Evolutionary conservation across 2,888 invertebrate genomes (phyloP).

Genomic region (Scaptomyza reducta): DNA sequence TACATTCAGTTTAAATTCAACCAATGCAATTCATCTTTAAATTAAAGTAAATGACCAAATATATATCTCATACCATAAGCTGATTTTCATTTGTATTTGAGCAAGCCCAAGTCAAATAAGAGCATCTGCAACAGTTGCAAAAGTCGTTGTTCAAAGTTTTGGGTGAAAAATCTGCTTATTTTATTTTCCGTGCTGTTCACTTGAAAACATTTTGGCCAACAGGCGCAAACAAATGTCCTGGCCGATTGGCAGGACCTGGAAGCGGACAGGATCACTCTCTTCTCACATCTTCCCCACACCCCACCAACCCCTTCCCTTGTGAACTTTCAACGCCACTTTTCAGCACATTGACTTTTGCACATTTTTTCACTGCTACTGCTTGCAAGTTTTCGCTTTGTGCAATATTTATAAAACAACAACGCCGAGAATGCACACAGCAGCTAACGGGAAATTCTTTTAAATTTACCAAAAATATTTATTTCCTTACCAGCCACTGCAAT

Average conservation of each 20-base stretch:
- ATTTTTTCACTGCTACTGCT: conserved; percentile 44
- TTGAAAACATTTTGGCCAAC: conserved; percentile 50
- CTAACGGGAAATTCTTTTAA: conserved; percentile 50
- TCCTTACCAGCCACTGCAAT: conserved; percentile 28
- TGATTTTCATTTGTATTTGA: conserved; percentile 28
- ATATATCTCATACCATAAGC: conserved; percentile 1
- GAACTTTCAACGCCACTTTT: conserved; percentile 64
- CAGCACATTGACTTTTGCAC: conserved; percentile 72
- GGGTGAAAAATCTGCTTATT: conserved; percentile 40
- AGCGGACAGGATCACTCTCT: conserved; percentile 8
- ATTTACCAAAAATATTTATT: conserved; percentile 70
- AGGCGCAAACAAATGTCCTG: conserved; percentile 46
- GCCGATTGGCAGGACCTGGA: neutral
- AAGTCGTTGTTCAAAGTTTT: conserved; percentile 40
- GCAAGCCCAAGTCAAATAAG: neutral
- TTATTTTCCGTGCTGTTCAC: conserved; percentile 44
- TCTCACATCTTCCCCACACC: neutral
- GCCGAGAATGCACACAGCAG: conserved; percentile 17
- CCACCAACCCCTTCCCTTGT: conserved; percentile 27
- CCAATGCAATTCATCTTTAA: too few relatives aligned
- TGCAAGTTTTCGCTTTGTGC: conserved; percentile 58
- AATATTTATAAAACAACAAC: conserved; percentile 66
- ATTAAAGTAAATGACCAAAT: neutral
- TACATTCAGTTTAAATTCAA: too few relatives aligned
- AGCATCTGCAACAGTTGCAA: conserved; percentile 15